Conservation (phyloP, 92 coral and sea anemone genomes). For the Isaurus tuberculatus region DNA sequence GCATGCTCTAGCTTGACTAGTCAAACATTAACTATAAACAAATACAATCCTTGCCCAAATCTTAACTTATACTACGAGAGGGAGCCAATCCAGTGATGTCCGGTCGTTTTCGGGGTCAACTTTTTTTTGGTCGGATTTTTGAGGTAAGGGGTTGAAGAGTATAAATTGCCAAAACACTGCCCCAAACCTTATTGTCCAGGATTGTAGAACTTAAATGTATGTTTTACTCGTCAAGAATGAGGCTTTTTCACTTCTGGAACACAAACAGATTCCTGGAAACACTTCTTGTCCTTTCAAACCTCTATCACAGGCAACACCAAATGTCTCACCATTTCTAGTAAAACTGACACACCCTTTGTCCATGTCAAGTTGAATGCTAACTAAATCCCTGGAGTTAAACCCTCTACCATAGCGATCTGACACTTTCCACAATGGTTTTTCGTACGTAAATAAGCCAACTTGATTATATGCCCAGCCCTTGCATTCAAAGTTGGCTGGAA, state of each 20-base stretch:
- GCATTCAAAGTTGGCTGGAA: conserved; percentile 70
- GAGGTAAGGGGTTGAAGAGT: no score
- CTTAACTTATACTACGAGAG: no score
- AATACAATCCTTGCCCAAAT: no score
- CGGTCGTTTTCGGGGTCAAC: no score
- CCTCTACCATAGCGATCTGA: conserved; percentile 55
- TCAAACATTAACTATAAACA: no score
- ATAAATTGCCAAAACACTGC: no score
- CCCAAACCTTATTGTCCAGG: no score
- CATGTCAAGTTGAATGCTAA: conserved; percentile 79
- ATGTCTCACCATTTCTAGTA: conserved; percentile 77
- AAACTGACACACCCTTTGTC: conserved; percentile 81
- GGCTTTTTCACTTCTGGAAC: conserved; percentile 79
- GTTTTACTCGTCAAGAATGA: conserved; percentile 78
- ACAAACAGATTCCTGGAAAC: conserved; percentile 77
- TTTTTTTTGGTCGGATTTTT: no score
- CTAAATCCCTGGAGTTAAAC: conserved; percentile 81
- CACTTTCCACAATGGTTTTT: conserved; percentile 85
- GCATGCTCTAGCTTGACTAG: no score
- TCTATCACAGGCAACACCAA: conserved; percentile 75
- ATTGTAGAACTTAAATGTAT: conserved; percentile 48
- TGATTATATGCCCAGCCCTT: conserved; percentile 87
- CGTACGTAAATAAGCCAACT: conserved; percentile 78
- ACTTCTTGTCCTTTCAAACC: conserved; percentile 80
- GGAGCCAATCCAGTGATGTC: no score